Base-by-base conservation (phyloP, 2,888 invertebrate genomes). In the Orchestes rusci region DNA sequence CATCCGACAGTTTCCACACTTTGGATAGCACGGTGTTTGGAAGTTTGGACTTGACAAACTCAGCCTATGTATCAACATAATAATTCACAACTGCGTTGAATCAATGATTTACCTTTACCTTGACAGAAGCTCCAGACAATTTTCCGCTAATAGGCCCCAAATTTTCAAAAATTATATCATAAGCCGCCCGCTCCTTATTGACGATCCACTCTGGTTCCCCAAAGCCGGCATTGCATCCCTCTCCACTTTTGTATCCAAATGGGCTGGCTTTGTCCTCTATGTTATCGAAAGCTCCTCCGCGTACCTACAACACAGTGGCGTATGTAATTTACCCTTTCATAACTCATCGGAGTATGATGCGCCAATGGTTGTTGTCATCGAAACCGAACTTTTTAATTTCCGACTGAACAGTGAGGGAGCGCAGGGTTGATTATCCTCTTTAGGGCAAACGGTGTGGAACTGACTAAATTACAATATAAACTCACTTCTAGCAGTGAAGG, bases 141-240 rank as follows among this genome's bases (percentile, higher is more conserved):
- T 93, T 95, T 39, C 94, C 94, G 69, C 94, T 88, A 53, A 82
- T 74, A 20, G 95, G 95, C 55, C 77, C 80, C 46, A 95, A 76
- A 23, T 75, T 71, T 40, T 81, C 77, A 71, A 94, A 95, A 38
- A 85, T 70, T 43, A 77, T 70, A 72, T 97, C 95, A 69, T 86
- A 92, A 60, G 81, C 79, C 46, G 79, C 77, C 60, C 90, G 81
- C 60, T 94, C 88, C 65, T 87, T 85, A 66, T 80, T 82, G 57
- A 97, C 95, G 57, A 97, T 87, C 97, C 97, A 99, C 64, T 95
- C 94, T 40, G 84, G 82, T 69, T 96, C 96, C 0, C 93, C 94
- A 59, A 80, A 83, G 31, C 97, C 97, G 17, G 90, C 93, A 73
- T 97, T 93, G 54, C 90, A 84, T 39, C 97, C 97, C 72, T 96